phyloP scores from a whole-genome alignment of 2,888 invertebrate species.

The Ophion slaviceki region DNA sequence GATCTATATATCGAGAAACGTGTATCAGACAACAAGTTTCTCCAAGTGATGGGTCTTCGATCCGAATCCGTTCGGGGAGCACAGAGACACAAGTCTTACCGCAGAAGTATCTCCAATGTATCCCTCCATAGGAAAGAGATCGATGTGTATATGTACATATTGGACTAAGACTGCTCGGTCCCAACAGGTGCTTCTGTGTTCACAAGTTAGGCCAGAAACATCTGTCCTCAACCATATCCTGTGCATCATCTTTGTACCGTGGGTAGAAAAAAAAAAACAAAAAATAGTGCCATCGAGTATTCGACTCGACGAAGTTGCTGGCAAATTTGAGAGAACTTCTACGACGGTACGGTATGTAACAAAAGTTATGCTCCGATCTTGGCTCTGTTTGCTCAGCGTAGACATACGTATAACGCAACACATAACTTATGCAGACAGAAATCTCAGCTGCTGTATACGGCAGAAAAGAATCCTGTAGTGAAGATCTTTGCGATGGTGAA shows the following conservation, averaged over 20 bases:
- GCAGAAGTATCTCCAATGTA: background rate
- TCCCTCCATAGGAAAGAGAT: background rate
- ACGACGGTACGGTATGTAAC: background rate
- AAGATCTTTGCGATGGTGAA: constrained; percentile 35
- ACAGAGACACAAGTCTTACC: background rate
- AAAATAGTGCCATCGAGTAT: background rate
- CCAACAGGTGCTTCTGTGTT: background rate
- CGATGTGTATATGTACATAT: background rate
- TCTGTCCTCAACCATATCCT: background rate
- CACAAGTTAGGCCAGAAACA: background rate
- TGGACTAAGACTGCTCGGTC: background rate
- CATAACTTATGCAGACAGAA: constrained; percentile 16
- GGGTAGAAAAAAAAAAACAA: background rate
- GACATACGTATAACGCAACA: constrained; percentile 7
- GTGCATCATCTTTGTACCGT: background rate
- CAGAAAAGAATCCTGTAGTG: constrained; percentile 11
- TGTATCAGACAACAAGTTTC: constrained; percentile 8
- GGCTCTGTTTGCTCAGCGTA: background rate
- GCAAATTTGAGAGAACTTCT: background rate
- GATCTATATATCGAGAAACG: constrained; percentile 33
- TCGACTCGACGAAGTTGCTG: background rate
- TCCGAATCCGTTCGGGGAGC: background rate
- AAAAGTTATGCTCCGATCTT: background rate
- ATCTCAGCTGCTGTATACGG: constrained; percentile 26
- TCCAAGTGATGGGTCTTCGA: constrained; percentile 15